phyloP scores from a whole-genome alignment of 2,888 invertebrate species.

The Altica lythri region DNA sequence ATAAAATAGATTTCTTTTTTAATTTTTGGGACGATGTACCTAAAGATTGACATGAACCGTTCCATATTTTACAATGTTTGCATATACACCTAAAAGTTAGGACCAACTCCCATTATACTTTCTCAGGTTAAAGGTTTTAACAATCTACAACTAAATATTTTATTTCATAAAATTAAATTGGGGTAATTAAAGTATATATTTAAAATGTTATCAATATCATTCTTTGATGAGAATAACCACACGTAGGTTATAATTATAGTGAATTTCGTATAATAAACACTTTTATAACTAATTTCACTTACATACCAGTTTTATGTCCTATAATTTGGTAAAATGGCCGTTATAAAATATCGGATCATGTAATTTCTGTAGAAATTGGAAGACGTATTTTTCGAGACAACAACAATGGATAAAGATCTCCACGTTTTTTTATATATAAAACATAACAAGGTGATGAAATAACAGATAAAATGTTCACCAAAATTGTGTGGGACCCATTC shows the following conservation, averaged over 20 bases:
- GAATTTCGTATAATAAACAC: background rate
- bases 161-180: too few relatives aligned
- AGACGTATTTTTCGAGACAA: background rate
- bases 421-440: conserved; percentile 6
- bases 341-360: conserved; percentile 1
- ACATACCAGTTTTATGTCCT: background rate
- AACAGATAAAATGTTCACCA: conserved; percentile 3
- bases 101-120: too few relatives aligned
- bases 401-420: conserved; percentile 2
- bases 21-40: too few relatives aligned
- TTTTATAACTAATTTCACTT: background rate
- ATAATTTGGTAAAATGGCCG: background rate
- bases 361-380: conserved; percentile 1
- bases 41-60: too few relatives aligned
- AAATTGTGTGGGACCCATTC: conserved; percentile 6
- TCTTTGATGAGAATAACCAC: too few relatives aligned
- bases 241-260: background rate
- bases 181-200: too few relatives aligned
- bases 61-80: too few relatives aligned
- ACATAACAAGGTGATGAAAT: background rate
- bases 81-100: too few relatives aligned
- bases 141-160: too few relatives aligned
- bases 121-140: too few relatives aligned
- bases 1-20: too few relatives aligned
- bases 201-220: too few relatives aligned